Percentiles rank a stretch among this genome's conserved stretches.
Evolutionary conservation across 2,888 invertebrate genomes (phyloP).

Genomic region (Osmoderma eremita): DNA sequence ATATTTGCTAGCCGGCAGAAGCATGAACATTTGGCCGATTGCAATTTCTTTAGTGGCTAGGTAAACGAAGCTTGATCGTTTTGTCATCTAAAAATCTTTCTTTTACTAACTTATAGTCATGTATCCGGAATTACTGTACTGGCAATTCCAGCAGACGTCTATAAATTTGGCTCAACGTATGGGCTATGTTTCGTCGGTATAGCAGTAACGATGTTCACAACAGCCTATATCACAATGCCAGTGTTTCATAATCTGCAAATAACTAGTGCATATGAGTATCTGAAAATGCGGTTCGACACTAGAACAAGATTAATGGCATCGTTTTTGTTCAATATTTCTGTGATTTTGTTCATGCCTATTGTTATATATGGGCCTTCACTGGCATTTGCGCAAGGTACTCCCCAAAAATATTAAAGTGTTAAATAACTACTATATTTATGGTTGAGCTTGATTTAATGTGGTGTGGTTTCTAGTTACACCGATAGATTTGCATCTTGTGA

Average conservation of each 20-base stretch:
- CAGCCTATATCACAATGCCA: slow-evolving; percentile 66
- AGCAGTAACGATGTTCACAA: slow-evolving; percentile 51
- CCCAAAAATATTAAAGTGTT: background rate
- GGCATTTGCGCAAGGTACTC: slow-evolving; percentile 74
- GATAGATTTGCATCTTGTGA: slow-evolving; percentile 65
- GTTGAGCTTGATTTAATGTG: too few species aligned
- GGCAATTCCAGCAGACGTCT: slow-evolving; percentile 79
- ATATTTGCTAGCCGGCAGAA: slow-evolving; percentile 75
- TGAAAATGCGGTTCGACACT: slow-evolving; percentile 71
- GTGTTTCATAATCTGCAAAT: slow-evolving; percentile 77
- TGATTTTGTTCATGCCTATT: slow-evolving; percentile 71
- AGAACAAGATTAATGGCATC: slow-evolving; percentile 63
- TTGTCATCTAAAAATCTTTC: background rate
- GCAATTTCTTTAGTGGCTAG: slow-evolving; percentile 74
- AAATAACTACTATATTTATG: background rate
- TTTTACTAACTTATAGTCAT: slow-evolving; percentile 65
- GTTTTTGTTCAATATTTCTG: slow-evolving; percentile 69
- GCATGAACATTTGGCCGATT: slow-evolving; percentile 76
- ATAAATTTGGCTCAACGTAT: slow-evolving; percentile 74
- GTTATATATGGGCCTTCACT: slow-evolving; percentile 77
- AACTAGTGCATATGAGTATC: slow-evolving; percentile 75
- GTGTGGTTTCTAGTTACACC: slow-evolving; percentile 70
- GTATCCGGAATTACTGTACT: slow-evolving; percentile 79
- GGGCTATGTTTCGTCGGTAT: slow-evolving; percentile 61
- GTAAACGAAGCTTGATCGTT: slow-evolving; percentile 9